Conservation (phyloP, 1,140 invertebrate species). For the Drosophila nebulosa region DNA sequence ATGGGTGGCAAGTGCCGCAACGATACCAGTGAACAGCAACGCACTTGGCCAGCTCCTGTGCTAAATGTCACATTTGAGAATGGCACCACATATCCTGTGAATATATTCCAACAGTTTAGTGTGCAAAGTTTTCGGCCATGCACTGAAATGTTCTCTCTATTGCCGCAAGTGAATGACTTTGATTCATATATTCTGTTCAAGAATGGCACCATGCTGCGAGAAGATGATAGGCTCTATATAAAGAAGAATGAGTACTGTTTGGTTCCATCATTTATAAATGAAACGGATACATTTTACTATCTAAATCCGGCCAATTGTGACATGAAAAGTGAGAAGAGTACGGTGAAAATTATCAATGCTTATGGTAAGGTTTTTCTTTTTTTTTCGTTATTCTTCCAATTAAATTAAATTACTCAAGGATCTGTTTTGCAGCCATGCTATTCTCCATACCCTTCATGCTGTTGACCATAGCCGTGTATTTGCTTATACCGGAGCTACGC, state of each 20-base stretch:
- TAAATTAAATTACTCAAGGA: background rate
- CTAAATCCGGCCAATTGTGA: slow-evolving; percentile 72
- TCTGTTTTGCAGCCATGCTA: slow-evolving; percentile 82
- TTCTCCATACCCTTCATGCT: slow-evolving; percentile 88
- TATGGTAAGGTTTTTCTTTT: slow-evolving; percentile 41
- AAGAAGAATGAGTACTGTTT: slow-evolving; percentile 68
- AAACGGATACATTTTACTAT: slow-evolving; percentile 47
- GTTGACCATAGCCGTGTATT: slow-evolving; percentile 87
- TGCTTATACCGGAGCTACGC: slow-evolving; percentile 85
- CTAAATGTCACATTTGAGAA: slow-evolving; percentile 61
- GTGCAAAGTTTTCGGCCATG: slow-evolving; percentile 71
- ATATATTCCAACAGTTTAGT: slow-evolving; percentile 67
- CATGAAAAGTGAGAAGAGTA: slow-evolving; percentile 31
- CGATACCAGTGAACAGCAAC: slow-evolving; percentile 16
- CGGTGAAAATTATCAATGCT: slow-evolving; percentile 71
- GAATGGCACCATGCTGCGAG: slow-evolving; percentile 61
- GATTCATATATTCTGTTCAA: slow-evolving; percentile 57
- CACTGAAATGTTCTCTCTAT: slow-evolving; percentile 59
- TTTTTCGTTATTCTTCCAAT: background rate
- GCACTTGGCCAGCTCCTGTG: slow-evolving; percentile 48
- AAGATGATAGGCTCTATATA: slow-evolving; percentile 48
- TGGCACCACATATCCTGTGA: slow-evolving; percentile 25
- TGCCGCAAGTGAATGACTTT: slow-evolving; percentile 42
- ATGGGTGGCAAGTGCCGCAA: slow-evolving; percentile 26
- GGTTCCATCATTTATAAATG: slow-evolving; percentile 47